Evolutionary conservation across 2,113 vertebrate genomes (phyloP), one percentile per base, ranked within the genome.

Genomic region (Abramis brama): DNA sequence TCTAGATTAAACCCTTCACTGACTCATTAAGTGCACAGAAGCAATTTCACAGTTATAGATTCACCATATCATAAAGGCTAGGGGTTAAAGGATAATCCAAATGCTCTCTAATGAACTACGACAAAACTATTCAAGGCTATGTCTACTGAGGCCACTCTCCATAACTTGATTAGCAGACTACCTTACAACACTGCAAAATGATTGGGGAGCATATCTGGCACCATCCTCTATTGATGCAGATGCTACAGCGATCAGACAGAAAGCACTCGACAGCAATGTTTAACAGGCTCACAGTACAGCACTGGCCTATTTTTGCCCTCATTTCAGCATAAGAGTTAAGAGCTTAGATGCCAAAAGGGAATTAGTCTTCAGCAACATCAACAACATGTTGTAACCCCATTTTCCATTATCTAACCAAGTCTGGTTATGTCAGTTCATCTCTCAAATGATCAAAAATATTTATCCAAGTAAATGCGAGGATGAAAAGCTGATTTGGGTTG

Each of bases 1-100:
- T 25, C 55, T 43, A 64, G 17, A 47, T 59, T 17, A 68, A 74
- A 68, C 21, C 39, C 8, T 52, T 50, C 36, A 15, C 5, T 6
- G 55, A 39, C 71, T 30, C 39, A 70, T 57, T 83, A 59, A 73
- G 12, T 50, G 57, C 21, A 83, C 30, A 43, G 81, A 83, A 19
- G 76, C 12, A 59, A 55, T 19, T 64, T 11, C 3, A 5, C 45
- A 50, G 88, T 87, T 73, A 87, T 66, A 85, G 13, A 79, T 85
- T 87, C 27, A 87, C 78, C 30, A 39, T 30, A 30, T 74, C 77
- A 73, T 79, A 59, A 36, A 85, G 52, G 62, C 55, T 55, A 71
- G 15, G 76, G 2, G 85, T 87, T 89, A 89, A 89, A 85, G 36
- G 77, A 79, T 87, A 87, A 89, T 62, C 77, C 57, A 89, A 80